Evolutionary conservation across 2,113 vertebrate species (phyloP).

Genomic region (Megaleporinus macrocephalus): DNA sequence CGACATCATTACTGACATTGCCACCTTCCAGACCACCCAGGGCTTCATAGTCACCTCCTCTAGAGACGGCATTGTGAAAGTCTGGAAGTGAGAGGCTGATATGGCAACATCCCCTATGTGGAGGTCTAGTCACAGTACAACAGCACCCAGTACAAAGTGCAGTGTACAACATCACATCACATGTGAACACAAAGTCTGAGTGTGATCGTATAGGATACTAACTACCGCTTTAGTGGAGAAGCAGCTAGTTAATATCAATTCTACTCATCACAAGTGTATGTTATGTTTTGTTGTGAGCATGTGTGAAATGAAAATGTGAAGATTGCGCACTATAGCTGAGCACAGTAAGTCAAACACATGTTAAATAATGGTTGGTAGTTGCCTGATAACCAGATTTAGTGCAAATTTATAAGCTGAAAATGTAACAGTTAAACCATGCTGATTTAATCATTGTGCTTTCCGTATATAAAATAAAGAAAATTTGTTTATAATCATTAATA

Average conservation of each 20-base stretch:
- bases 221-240: slow-evolving; percentile 6
- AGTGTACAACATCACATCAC: slow-evolving; percentile 24
- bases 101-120: not conserved
- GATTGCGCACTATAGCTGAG: not conserved
- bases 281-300: slow-evolving; percentile 18
- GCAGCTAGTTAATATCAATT: not conserved
- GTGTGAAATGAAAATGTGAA: slow-evolving; percentile 21
- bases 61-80: slow-evolving; percentile 96
- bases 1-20: slow-evolving; percentile 95
- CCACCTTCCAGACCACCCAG: slow-evolving; percentile 97
- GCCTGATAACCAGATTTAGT: not conserved
- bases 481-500: not conserved
- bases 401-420: not conserved
- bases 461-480: slow-evolving; percentile 34
- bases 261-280: not conserved
- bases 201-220: not conserved
- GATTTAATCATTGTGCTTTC: slow-evolving; percentile 6
- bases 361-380: slow-evolving; percentile 22
- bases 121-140: not conserved
- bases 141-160: too few species aligned
- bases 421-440: not conserved
- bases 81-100: slow-evolving; percentile 87
- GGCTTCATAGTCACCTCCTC: slow-evolving; percentile 98
- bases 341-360: slow-evolving; percentile 17
- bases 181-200: slow-evolving; percentile 25